Evolutionary conservation across 2,888 invertebrate genomes (phyloP).

Genomic region (Augochlorella aurata): DNA sequence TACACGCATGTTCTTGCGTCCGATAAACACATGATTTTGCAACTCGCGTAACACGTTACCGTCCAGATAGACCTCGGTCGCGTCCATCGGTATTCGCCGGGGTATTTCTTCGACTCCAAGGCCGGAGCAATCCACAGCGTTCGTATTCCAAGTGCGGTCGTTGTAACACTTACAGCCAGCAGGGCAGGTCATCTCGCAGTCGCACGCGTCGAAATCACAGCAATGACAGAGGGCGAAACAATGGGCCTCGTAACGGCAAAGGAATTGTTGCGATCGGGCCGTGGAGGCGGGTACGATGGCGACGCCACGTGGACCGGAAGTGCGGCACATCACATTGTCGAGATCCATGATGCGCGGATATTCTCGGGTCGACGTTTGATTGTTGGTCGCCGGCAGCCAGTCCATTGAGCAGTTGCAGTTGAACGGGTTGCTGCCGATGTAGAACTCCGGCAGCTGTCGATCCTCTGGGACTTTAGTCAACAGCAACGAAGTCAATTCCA

Average conservation of each 20-base stretch:
- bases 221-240: slow-evolving; percentile 97
- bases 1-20: slow-evolving; percentile 93
- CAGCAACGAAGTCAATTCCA: slow-evolving; percentile 91
- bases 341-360: slow-evolving; percentile 95
- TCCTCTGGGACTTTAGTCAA: slow-evolving; percentile 89
- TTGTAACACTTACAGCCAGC: slow-evolving; percentile 96
- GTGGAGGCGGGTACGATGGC: slow-evolving; percentile 90
- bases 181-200: slow-evolving; percentile 98
- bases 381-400: slow-evolving; percentile 95
- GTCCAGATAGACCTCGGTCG: slow-evolving; percentile 95
- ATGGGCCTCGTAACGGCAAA: slow-evolving; percentile 95
- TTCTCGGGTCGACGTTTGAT: slow-evolving; percentile 91
- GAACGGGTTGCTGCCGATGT: slow-evolving; percentile 96
- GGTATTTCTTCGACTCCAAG: slow-evolving; percentile 91
- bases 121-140: slow-evolving; percentile 95
- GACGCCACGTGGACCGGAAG: slow-evolving; percentile 92
- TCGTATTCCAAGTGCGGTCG: slow-evolving; percentile 96
- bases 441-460: slow-evolving; percentile 92
- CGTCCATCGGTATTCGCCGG: slow-evolving; percentile 95
- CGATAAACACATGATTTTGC: slow-evolving; percentile 94
- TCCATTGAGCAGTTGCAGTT: slow-evolving; percentile 98
- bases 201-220: slow-evolving; percentile 97
- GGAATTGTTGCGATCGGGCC: slow-evolving; percentile 91
- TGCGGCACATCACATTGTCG: slow-evolving; percentile 93
- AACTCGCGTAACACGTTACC: slow-evolving; percentile 93